Base-by-base conservation (phyloP, 2,888 invertebrate species). In the Eupithecia abbreviata region DNA sequence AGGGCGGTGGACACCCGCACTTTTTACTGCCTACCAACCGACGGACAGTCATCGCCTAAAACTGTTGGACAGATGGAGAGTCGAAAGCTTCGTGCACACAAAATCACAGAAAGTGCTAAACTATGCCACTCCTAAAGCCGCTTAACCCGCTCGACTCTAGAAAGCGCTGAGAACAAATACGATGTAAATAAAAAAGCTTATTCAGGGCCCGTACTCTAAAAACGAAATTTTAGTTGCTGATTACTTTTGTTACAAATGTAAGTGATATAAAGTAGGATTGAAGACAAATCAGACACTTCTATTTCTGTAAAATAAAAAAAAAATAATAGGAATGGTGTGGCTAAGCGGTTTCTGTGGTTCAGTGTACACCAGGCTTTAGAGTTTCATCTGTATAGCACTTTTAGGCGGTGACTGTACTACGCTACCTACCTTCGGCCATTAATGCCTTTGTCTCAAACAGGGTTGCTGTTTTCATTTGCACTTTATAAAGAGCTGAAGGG, bases 361-460 rank as follows among this genome's bases (percentile, higher is more conserved):
- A 58, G 58, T 58, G 58, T 58, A 2, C n/a, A 58, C 18, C 1
- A 2, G 18, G 3, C 9, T 58, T 58, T 18, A 10, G 58, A 18
- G 18, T 15, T 55, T 58, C 58, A 10, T 18, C n/a, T 9, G 81
- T 18, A 10, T 18, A 58, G 10, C 58, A 4, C 58, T 58, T 58
- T 55, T 18, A 18, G 18, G 58, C 58, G 62, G 30, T 30, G 62
- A 62, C 30, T 62, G 62, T 62, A 62, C 18, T 30, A 30, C 58
- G 18, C 4, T n/a, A 15, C 55, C 82, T 85, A 86, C 84, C 85
- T 80, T 80, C 80, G 73, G 81, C 82, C 85, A 86, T 86, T 88
- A 86, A 86, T 87, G 87, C 83, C 88, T 87, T 89, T 87, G 88
- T 87, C 84, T 84, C 42, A 67, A 45, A 42, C 30, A 73, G 77